Percentiles rank a stretch among this genome's conserved stretches.
phyloP scores from a whole-genome alignment of 2,113 vertebrate genomes.

The Spea multiplicata region DNA sequence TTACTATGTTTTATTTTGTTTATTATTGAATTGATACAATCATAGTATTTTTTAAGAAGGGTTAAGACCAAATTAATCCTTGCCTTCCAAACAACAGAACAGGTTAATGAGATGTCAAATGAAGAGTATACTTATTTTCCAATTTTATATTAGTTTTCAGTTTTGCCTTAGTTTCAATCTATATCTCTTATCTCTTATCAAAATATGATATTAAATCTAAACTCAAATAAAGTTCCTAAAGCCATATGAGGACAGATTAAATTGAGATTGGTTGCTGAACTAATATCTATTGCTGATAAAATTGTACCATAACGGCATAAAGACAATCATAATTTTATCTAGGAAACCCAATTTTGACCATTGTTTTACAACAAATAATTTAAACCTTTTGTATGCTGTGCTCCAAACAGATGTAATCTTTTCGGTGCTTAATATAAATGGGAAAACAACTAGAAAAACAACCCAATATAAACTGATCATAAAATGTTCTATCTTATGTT shows the following conservation, averaged over 20 bases:
- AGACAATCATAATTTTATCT: constrained; percentile 46
- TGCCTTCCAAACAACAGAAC: no score
- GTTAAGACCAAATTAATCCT: no score
- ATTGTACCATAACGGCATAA: constrained; percentile 25
- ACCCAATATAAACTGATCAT: not conserved
- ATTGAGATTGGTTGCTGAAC: constrained; percentile 42
- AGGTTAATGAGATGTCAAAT: no score
- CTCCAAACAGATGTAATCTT: constrained; percentile 40
- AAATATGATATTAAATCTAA: constrained; percentile 41
- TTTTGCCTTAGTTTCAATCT: constrained; percentile 33
- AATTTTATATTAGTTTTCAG: constrained; percentile 14
- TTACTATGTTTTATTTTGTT: no score
- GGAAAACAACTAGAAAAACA: constrained; percentile 22
- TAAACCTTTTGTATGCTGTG: constrained; percentile 37
- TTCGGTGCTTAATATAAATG: constrained; percentile 36
- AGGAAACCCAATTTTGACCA: constrained; percentile 34
- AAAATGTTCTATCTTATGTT: constrained; percentile 14
- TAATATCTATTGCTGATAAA: constrained; percentile 45
- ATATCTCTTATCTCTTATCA: constrained; percentile 34
- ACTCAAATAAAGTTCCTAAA: constrained; percentile 31
- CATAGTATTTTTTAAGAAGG: no score
- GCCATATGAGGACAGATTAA: constrained; percentile 40
- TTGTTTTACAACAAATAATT: constrained; percentile 46
- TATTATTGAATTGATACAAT: no score
- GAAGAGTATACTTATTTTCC: not conserved